Percentiles rank a stretch among this genome's conserved stretches.
Conservation (phyloP, 2,113 vertebrate genomes). For the Puma concolor region DNA sequence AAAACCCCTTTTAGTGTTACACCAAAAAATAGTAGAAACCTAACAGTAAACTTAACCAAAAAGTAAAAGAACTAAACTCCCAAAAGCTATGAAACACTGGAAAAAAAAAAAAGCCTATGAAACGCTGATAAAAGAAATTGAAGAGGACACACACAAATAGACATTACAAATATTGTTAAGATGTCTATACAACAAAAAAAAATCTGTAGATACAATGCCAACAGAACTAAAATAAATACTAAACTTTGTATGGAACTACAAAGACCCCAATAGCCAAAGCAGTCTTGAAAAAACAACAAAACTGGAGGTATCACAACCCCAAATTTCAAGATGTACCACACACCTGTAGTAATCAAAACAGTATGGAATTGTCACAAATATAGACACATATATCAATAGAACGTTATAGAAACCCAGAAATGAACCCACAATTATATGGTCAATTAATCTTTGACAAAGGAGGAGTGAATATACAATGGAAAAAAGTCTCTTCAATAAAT, state of each 20-base stretch:
- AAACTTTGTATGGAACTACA: not conserved
- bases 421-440: not conserved
- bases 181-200: not conserved
- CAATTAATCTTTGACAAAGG: not conserved
- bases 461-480: not conserved
- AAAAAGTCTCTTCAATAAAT: not conserved
- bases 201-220: not conserved
- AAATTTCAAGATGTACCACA: not conserved
- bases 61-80: not conserved
- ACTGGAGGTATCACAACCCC: not conserved
- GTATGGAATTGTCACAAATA: not conserved
- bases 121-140: not conserved
- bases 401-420: not conserved
- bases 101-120: not conserved
- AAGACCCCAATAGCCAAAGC: not conserved
- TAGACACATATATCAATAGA: not conserved
- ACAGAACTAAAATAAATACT: not conserved
- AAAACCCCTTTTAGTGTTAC: not conserved
- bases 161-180: not conserved
- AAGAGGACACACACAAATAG: not conserved
- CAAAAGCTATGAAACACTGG: not conserved
- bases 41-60: not conserved
- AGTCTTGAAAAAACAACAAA: not conserved
- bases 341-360: not conserved
- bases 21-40: not conserved